Conservation (phyloP, 1,140 invertebrate species). For the Xylocopa sonorina region DNA sequence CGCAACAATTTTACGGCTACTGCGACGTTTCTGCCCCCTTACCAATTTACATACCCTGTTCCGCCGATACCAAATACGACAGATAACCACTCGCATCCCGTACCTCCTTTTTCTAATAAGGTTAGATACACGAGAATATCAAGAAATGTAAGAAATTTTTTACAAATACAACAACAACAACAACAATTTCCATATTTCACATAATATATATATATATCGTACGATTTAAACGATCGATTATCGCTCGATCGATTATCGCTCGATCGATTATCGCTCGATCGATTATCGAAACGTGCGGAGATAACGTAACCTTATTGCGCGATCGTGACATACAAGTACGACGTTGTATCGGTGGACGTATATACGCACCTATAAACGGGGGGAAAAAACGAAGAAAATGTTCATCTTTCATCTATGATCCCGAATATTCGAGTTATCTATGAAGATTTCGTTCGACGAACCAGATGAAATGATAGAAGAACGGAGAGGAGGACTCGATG, state of each 20-base stretch:
- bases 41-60: slow-evolving; percentile 75
- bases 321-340: slow-evolving; percentile 30
- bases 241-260: slow-evolving; percentile 1
- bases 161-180: too few relatives aligned
- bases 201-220: too few relatives aligned
- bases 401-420: too few relatives aligned
- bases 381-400: too few relatives aligned
- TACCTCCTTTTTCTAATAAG: background rate
- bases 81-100: slow-evolving; percentile 65
- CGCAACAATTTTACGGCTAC: slow-evolving; percentile 79
- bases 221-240: too few relatives aligned
- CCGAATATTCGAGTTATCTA: too few relatives aligned
- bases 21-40: slow-evolving; percentile 76
- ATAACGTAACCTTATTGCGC: slow-evolving; percentile 40
- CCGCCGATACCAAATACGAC: slow-evolving; percentile 77
- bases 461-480: background rate
- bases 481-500: background rate
- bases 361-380: too few relatives aligned
- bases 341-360: background rate
- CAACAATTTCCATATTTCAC: too few relatives aligned
- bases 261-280: too few relatives aligned
- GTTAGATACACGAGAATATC: background rate
- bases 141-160: background rate
- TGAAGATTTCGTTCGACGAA: too few relatives aligned
- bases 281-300: slow-evolving; percentile 1